Evolutionary conservation across 1,140 invertebrate genomes (phyloP).

Genomic region (Pseudachorutes palmiensis): DNA sequence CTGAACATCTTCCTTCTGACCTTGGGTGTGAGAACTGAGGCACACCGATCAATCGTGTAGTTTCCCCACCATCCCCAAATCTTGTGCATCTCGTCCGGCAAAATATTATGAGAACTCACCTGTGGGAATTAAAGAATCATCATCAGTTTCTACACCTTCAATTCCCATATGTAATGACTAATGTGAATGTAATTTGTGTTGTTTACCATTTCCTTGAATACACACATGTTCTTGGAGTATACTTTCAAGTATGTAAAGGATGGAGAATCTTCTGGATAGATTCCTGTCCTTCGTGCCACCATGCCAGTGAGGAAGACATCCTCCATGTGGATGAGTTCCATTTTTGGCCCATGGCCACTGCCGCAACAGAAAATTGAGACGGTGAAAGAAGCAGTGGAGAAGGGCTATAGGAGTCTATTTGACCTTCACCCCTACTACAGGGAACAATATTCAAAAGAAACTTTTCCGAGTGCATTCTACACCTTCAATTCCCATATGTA

Average conservation of each 20-base stretch:
- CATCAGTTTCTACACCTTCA: too few species aligned
- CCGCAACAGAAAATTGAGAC: too few species aligned
- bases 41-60: slow-evolving; percentile 4
- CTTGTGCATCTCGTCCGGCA: slow-evolving; percentile 25
- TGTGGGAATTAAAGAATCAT: slow-evolving; percentile 10
- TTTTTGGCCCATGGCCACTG: neutral
- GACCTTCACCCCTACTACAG: too few species aligned
- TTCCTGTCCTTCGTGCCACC: slow-evolving; percentile 47
- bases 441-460: too few species aligned
- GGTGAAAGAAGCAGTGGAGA: neutral
- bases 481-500: too few species aligned
- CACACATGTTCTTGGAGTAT: slow-evolving; percentile 33
- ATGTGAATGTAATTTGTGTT: neutral
- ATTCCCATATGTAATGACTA: too few species aligned
- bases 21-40: neutral
- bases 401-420: neutral
- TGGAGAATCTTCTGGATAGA: slow-evolving; percentile 50
- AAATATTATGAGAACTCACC: slow-evolving; percentile 36
- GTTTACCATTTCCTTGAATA: slow-evolving; percentile 34
- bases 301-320: slow-evolving; percentile 60
- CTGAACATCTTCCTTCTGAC: neutral
- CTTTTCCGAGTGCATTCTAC: too few species aligned
- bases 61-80: slow-evolving; percentile 25
- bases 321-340: slow-evolving; percentile 63
- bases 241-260: slow-evolving; percentile 52